Evolutionary conservation across 1,140 invertebrate genomes (phyloP), one percentile per base, ranked within the genome.

Genomic region (Conus betulinus): DNA sequence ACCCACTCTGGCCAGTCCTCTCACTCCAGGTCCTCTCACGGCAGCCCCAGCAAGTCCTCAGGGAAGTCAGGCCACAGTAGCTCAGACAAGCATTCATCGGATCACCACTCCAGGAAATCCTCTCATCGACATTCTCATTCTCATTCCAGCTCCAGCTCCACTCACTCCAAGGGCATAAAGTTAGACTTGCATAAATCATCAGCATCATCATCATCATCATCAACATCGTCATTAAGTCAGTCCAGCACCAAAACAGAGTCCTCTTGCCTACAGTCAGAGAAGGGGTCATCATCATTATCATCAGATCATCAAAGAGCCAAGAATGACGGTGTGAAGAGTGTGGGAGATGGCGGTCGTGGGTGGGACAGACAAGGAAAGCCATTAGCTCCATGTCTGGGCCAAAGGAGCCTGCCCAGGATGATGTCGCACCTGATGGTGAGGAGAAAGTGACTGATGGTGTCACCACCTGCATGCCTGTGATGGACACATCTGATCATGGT

Each of bases 21-120:
- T 23, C 6, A 11, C 39, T 71, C 25, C 17, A 52, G 39, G 3
- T 74, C 63, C 53, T 27, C 82, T 27, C 82, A 84, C 25, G 57
- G 55, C 55, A 63, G 52, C 13, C 57, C 82, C 25, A 39, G 82
- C n/a, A 84, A 84, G 53, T 63, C 82, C 10, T 84, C 82, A n/a
- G n/a, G 55, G 6, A 84, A 39, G 23, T 84, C 82, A 84, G 81
- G 81, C 15, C 81, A 55, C 81, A 55, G 81, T 10, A 0, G 13
- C 3, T 83, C 81, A 17, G 55, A 20, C 55, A 83, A 55, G 81
- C n/a, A 17, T 55, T 83, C 81, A 8, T 83, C 81, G 5, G n/a
- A 51, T 20, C 81, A 83, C n/a, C 81, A 83, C 17, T 55, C 81
- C 15, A 55, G 52, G 13, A 83, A 57, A n/a, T 27, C 53, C 10